phyloP scores from a whole-genome alignment of 2,888 invertebrate species.

The Melanchra persicariae region DNA sequence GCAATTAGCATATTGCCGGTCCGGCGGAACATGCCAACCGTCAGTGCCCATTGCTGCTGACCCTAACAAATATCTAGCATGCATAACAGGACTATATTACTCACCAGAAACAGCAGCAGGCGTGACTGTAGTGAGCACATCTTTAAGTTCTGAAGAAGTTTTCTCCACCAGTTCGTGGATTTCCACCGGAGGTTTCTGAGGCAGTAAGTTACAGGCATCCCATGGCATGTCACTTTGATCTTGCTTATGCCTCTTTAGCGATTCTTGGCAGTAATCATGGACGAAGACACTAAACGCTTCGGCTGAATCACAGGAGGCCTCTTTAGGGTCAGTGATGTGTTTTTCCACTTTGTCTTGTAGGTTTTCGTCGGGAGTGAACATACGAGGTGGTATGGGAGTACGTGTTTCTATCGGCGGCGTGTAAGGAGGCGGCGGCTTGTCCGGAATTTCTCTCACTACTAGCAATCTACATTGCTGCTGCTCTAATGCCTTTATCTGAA shows the following conservation, averaged over 20 bases:
- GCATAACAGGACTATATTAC: constrained; percentile 11
- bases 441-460: constrained; percentile 87
- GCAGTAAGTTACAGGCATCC: constrained; percentile 83
- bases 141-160: constrained; percentile 75
- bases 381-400: constrained; percentile 69
- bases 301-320: constrained; percentile 58
- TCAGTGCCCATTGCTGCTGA: no score
- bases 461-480: constrained; percentile 84
- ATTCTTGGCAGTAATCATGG: constrained; percentile 82
- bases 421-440: constrained; percentile 88
- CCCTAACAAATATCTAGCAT: no score
- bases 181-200: constrained; percentile 74
- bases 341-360: constrained; percentile 73
- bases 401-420: constrained; percentile 81
- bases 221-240: constrained; percentile 81
- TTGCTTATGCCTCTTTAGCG: constrained; percentile 70
- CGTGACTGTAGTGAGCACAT: constrained; percentile 77
- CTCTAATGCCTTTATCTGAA: constrained; percentile 87
- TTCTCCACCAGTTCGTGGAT: constrained; percentile 70
- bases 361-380: constrained; percentile 74
- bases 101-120: constrained; percentile 80
- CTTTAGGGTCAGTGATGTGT: constrained; percentile 59
- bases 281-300: constrained; percentile 81
- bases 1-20: no score
- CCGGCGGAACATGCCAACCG: no score